A percentile compares a stretch with the other conserved stretches of the same genome.
Evolutionary conservation across 2,888 invertebrate species (phyloP).

Genomic region (Frankliniella fusca): DNA sequence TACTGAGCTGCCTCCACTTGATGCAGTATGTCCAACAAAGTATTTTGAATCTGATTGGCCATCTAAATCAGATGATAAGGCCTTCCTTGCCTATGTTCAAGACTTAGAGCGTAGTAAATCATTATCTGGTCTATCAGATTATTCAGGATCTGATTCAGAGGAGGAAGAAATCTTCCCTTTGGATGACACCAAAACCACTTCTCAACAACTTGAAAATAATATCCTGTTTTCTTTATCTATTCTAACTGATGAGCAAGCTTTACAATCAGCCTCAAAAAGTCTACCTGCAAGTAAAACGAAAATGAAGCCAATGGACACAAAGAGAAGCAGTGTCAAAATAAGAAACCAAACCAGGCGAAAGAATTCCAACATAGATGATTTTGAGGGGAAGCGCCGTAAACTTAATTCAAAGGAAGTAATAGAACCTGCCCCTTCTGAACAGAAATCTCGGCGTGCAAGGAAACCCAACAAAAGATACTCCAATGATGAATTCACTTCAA

Average conservation of each 20-base stretch:
- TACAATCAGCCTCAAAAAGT: neutral
- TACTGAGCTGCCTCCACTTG: neutral
- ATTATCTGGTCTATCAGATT: neutral
- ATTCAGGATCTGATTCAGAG: neutral
- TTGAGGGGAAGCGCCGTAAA: neutral
- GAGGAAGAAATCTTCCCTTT: neutral
- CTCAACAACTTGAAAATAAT: neutral
- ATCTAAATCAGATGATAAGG: neutral
- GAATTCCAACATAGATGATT: neutral
- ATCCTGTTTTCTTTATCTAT: neutral
- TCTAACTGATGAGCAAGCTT: neutral
- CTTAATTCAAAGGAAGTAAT: neutral
- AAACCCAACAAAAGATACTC: constrained; percentile 5
- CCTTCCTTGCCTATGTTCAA: neutral
- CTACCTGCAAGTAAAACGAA: neutral
- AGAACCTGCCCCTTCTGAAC: neutral
- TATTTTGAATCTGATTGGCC: constrained; percentile 11
- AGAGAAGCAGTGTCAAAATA: neutral
- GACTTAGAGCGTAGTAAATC: neutral
- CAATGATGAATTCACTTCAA: constrained; percentile 9
- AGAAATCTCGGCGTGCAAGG: constrained; percentile 8
- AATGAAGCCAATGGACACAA: neutral
- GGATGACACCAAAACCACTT: neutral
- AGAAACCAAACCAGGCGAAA: neutral
- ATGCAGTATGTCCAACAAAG: neutral